Evolutionary conservation across 2,113 vertebrate species (phyloP), one percentile per base, ranked within the genome.

Genomic region (Tringa solitaria): DNA sequence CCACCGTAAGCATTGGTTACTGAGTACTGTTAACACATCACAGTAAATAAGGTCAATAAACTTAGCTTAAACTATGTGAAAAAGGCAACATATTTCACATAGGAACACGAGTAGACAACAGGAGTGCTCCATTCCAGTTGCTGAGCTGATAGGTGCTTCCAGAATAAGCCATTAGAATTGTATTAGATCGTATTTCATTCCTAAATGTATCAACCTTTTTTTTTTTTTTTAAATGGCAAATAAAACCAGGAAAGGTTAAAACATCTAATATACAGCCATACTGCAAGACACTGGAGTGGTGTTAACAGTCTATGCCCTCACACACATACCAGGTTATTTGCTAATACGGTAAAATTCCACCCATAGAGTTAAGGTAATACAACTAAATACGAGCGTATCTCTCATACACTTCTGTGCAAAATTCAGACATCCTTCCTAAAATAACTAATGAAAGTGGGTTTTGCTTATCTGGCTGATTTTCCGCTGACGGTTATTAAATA

Each of bases 381-480:
- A 91, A 84, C 17, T 37, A 87, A 94, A 81, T 14, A 54, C 3
- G 14, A 91, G 23, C 28, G 12, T 21, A 1, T 54, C 27, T 43
- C 41, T 67, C 35, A 50, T 9, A 18, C 7, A 17, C 18, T 73
- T 73, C n/a, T 35, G 8, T 60, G 24, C 37, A 80, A 6, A 74
- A 92, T 33, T 80, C 54, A 81, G 46, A 32, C 27, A 87, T 39
- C 22, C 26, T 74, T 63, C 37, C 48, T 81, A 51, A 75, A 84
- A 64, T 75, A 86, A 90, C 2, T 6, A 57, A 63, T 11, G 32
- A 50, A 75, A 84, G 22, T 43, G 14, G 20, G 2, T 5, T 78
- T 94, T 87, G 37, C 57, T 90, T 54, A 91, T 94, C 64, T 94
- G 60, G 30, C 11, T 72, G 56, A 81, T 89, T 92, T 94, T 78